phyloP scores from a whole-genome alignment of 1,140 invertebrate genomes.

The Pseudoatta argentina region DNA sequence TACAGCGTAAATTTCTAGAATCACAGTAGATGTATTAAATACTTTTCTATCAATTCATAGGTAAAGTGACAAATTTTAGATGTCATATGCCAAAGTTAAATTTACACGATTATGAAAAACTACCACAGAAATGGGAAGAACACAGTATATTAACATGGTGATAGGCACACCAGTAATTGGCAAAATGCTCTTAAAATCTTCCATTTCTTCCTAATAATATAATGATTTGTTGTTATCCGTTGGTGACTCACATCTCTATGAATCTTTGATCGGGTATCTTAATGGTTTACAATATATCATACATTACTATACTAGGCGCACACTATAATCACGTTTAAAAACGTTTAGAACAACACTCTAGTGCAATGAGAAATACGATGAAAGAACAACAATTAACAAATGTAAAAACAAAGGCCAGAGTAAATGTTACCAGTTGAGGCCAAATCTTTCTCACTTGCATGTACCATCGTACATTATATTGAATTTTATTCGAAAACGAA shows the following conservation, averaged over 20 bases:
- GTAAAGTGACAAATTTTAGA: slow-evolving; percentile 34
- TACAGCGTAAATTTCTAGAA: slow-evolving; percentile 57
- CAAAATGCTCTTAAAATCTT: slow-evolving; percentile 64
- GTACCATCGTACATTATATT: slow-evolving; percentile 2
- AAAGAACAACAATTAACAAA: slow-evolving; percentile 39
- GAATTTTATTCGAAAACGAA: slow-evolving; percentile 12
- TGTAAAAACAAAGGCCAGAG: slow-evolving; percentile 59
- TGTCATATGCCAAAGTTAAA: slow-evolving; percentile 41
- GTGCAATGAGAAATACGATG: slow-evolving; percentile 20
- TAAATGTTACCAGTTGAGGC: slow-evolving; percentile 61
- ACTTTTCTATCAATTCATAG: slow-evolving; percentile 49
- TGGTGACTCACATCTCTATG: slow-evolving; percentile 10
- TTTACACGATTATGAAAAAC: slow-evolving; percentile 37
- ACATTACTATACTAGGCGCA: slow-evolving; percentile 37
- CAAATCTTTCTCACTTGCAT: slow-evolving; percentile 45
- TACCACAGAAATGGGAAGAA: slow-evolving; percentile 45
- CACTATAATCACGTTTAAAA: slow-evolving; percentile 41
- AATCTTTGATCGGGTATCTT: slow-evolving; percentile 23
- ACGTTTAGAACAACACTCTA: slow-evolving; percentile 40
- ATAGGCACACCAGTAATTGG: slow-evolving; percentile 71
- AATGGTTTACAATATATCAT: slow-evolving; percentile 9
- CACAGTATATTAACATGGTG: slow-evolving; percentile 49
- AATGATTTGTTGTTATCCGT: slow-evolving; percentile 47
- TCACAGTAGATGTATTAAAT: slow-evolving; percentile 67
- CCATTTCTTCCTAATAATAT: slow-evolving; percentile 31